phyloP scores from a whole-genome alignment of 2,888 invertebrate species.

The Microplitis deprimator region DNA sequence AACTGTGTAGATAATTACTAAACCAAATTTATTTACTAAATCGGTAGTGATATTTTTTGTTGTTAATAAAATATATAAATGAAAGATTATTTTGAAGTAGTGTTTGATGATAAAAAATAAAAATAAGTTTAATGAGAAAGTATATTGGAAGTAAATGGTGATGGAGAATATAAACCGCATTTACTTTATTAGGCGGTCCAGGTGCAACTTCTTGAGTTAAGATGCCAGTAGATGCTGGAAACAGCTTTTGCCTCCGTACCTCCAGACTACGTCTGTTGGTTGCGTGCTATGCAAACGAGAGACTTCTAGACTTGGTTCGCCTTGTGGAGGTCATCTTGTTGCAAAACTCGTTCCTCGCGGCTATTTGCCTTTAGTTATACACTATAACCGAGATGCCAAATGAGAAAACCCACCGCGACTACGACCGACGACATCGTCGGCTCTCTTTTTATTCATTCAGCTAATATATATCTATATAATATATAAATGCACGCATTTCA shows the following conservation, averaged over 20 bases:
- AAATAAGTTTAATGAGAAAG: conserved; percentile 22
- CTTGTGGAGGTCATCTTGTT: conserved; percentile 64
- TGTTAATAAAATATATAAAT: no score
- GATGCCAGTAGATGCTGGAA: conserved; percentile 11
- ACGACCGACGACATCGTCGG: conserved; percentile 3
- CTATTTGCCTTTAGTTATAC: conserved; percentile 25
- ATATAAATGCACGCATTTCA: neutral
- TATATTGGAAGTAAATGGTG: conserved; percentile 31
- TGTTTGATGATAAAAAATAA: neutral
- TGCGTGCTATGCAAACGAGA: conserved; percentile 54
- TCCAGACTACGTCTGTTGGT: conserved; percentile 18
- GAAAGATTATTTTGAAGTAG: no score
- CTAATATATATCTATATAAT: neutral
- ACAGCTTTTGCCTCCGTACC: neutral
- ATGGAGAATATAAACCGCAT: conserved; percentile 34
- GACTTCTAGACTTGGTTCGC: conserved; percentile 48
- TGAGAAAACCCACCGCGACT: neutral
- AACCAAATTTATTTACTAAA: no score
- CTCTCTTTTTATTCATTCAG: neutral
- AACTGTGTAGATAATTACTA: no score
- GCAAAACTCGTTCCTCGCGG: conserved; percentile 61
- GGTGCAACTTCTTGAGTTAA: conserved; percentile 27
- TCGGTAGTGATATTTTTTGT: no score
- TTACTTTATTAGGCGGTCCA: conserved; percentile 59
- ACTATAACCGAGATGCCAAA: neutral